Evolutionary conservation across 2,113 vertebrate species (phyloP).

Genomic region (Marmota monax): DNA sequence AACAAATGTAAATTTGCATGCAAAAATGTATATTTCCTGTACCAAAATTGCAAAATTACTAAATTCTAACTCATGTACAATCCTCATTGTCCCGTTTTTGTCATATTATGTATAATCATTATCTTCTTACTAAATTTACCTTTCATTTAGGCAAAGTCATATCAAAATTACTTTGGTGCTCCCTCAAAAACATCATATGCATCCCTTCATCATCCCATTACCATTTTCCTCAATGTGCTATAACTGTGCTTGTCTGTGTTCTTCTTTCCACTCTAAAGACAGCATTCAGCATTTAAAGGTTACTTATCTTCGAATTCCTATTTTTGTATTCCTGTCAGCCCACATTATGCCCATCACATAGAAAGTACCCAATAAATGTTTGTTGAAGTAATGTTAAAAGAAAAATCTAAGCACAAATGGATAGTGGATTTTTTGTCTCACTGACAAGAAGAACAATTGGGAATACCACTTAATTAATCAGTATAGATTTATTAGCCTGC

Average conservation of each 20-base stretch:
- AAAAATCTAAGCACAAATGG: neutral
- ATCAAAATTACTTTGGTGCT: neutral
- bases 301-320: neutral
- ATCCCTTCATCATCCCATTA: neutral
- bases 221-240: neutral
- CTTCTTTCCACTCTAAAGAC: neutral
- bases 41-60: neutral
- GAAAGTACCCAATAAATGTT: neutral
- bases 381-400: neutral
- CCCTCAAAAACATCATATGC: neutral
- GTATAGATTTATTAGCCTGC: slow-evolving; percentile 72
- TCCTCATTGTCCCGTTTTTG: neutral
- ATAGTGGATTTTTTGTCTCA: slow-evolving; percentile 39
- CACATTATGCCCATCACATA: neutral
- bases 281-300: neutral
- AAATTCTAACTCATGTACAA: neutral
- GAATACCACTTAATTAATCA: slow-evolving; percentile 71
- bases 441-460: slow-evolving; percentile 1
- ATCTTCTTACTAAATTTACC: neutral
- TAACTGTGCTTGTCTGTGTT: neutral
- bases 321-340: neutral
- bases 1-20: too few relatives aligned
- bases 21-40: neutral
- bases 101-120: neutral
- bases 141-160: neutral